These are phyloP conservation scores for Phoenicopterus ruber DNA, from an alignment of 2,113 vertebrate species.

Conservation along the genomic window DNA sequence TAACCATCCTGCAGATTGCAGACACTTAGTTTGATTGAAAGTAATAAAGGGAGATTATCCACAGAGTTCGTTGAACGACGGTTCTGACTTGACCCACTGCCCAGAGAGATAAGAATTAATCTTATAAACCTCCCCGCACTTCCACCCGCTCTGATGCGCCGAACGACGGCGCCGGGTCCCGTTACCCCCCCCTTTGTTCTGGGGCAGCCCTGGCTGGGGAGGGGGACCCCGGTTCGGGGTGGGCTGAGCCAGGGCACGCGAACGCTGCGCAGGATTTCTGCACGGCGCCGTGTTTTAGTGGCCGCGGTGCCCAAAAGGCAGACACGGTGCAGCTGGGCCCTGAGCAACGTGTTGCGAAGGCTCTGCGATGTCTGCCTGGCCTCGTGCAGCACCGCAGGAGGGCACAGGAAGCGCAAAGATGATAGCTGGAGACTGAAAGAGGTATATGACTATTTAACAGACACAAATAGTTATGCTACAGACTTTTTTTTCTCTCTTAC, in stretches of 20 bases:
- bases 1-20: slow-evolving; percentile 69
- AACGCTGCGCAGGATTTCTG: not conserved
- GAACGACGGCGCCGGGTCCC: not conserved
- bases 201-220: not conserved
- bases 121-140: slow-evolving; percentile 71
- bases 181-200: slow-evolving; percentile 48
- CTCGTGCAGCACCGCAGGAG: not conserved
- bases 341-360: accelerated
- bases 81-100: slow-evolving; percentile 78
- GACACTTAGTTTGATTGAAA: slow-evolving; percentile 79
- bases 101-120: slow-evolving; percentile 78
- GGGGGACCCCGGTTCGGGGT: not conserved
- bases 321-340: not conserved
- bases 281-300: accelerated
- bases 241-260: accelerated
- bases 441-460: not conserved
- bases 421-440: not conserved
- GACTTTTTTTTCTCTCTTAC: not conserved
- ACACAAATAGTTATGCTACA: not conserved
- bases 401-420: not conserved
- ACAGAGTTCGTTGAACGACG: slow-evolving; percentile 58
- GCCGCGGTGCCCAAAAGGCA: accelerated
- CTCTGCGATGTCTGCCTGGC: not conserved
- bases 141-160: slow-evolving; percentile 21
- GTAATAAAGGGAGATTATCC: slow-evolving; percentile 78